These are phyloP conservation scores for Leptinotarsa undecemlineata DNA, from an alignment of 1,140 invertebrate species.

Conservation along the genomic window DNA sequence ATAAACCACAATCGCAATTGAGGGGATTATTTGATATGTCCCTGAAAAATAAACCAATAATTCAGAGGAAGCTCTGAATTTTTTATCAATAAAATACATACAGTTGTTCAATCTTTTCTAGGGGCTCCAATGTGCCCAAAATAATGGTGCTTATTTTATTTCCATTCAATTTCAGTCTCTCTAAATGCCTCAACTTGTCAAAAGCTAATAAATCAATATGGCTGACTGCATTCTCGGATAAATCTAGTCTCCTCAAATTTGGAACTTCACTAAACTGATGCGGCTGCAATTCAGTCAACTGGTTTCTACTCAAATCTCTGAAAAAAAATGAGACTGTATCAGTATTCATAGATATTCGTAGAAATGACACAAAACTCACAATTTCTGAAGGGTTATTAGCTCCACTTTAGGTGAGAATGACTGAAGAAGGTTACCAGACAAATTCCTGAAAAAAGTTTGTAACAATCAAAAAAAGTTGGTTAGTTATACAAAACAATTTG, in stretches of 20 bases:
- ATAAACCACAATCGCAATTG: conserved; percentile 79
- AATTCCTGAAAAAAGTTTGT: conserved; percentile 47
- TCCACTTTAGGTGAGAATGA: conserved; percentile 51
- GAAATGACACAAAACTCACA: conserved; percentile 46
- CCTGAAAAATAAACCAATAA: conserved; percentile 56
- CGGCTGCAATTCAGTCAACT: conserved; percentile 72
- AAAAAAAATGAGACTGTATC: conserved; percentile 33
- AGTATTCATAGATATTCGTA: not conserved
- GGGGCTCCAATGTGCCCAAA: conserved; percentile 69
- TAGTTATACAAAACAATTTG: too few species aligned
- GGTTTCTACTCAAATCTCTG: conserved; percentile 79
- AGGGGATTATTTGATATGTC: conserved; percentile 78
- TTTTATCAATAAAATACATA: conserved; percentile 58
- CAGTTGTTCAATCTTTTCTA: conserved; percentile 69
- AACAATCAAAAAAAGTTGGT: too few species aligned
- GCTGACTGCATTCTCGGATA: conserved; percentile 68
- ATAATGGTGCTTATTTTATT: conserved; percentile 71
- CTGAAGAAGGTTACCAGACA: conserved; percentile 50
- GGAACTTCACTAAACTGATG: conserved; percentile 72
- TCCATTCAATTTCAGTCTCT: conserved; percentile 67
- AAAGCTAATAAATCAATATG: conserved; percentile 68
- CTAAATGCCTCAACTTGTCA: conserved; percentile 64
- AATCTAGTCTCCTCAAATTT: conserved; percentile 69
- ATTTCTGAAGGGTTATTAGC: conserved; percentile 52
- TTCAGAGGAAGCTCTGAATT: not conserved